Evolutionary conservation across 2,797 vertebrate species (phyloP).

Genomic region (Molothrus aeneus): DNA sequence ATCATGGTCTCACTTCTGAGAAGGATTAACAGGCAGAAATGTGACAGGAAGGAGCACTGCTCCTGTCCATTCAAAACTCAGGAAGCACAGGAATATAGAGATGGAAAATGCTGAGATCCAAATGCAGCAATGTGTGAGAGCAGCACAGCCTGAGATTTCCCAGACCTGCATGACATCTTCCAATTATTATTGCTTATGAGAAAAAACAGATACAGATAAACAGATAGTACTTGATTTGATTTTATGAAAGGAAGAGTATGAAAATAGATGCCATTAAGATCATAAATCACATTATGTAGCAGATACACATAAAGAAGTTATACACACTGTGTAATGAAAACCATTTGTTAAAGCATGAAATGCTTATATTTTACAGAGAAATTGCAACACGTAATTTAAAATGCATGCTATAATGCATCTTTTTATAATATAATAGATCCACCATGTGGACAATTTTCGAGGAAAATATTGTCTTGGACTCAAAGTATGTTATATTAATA

Average conservation of each 20-base stretch:
- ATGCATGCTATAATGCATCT: neutral
- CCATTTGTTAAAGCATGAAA: slow-evolving; percentile 32
- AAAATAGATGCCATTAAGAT: slow-evolving; percentile 48
- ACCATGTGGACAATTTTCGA: neutral
- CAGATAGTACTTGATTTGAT: slow-evolving; percentile 50
- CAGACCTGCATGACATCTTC: neutral
- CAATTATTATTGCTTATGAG: slow-evolving; percentile 19
- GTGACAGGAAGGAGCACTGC: neutral
- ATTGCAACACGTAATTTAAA: neutral
- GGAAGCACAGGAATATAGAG: neutral
- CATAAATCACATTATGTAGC: slow-evolving; percentile 43
- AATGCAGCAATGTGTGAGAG: neutral
- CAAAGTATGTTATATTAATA: neutral
- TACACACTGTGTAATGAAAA: slow-evolving; percentile 26
- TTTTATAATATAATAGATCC: neutral
- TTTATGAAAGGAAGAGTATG: slow-evolving; percentile 57
- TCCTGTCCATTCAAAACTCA: neutral
- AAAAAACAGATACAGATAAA: slow-evolving; percentile 56
- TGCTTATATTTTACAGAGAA: slow-evolving; percentile 4
- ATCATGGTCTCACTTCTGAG: neutral
- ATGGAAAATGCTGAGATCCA: neutral
- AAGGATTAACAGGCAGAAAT: neutral
- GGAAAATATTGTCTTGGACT: neutral
- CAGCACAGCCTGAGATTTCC: neutral
- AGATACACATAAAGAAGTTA: slow-evolving; percentile 39